Evolutionary conservation across 2,888 invertebrate species (phyloP), one percentile per base, ranked within the genome.

Genomic region (Heliconius hortense): DNA sequence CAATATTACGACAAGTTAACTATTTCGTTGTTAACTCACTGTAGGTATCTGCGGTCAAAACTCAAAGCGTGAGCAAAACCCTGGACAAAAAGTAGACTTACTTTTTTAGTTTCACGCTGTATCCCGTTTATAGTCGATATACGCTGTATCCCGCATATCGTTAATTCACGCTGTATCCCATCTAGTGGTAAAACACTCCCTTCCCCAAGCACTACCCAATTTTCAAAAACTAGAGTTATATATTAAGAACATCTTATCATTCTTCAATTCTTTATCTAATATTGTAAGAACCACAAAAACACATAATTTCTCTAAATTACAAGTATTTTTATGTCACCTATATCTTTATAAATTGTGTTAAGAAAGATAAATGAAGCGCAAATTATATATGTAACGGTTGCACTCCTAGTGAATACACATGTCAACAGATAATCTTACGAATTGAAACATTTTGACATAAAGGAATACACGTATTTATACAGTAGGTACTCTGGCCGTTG

Each of bases 321-420:
- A 69, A 74, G 15, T 56, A n/a, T 21, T 56, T 28, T 24, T 10
- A 35, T 67, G 68, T 72, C 71, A 72, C 26, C 62, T 67, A 70
- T 73, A 73, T 73, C 53, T 62, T 75, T 64, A 21, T 43, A 56
- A 70, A 62, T 39, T 48, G 66, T 39, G 66, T 62, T 56, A 39
- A 67, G 75, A 74, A 72, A 76, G 77, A 78, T 76, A 77, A 77
- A 78, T 66, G 64, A 39, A 28, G 77, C 74, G 75, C 31, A 70
- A 76, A 77, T 72, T 66, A 56, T 70, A 59, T 24, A 11, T 10
- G 59, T 26, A 43, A 26, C 26, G n/a, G 39, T 64, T 70, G 63
- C 53, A 63, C 62, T 39, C 64, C 70, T n/a, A 24, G 24, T 59
- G 70, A 70, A 59, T 4, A 31, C 66, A 53, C 18, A 18, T 62